phyloP scores from a whole-genome alignment of 2,888 invertebrate genomes.

The Aphelenchoides bicaudatus region DNA sequence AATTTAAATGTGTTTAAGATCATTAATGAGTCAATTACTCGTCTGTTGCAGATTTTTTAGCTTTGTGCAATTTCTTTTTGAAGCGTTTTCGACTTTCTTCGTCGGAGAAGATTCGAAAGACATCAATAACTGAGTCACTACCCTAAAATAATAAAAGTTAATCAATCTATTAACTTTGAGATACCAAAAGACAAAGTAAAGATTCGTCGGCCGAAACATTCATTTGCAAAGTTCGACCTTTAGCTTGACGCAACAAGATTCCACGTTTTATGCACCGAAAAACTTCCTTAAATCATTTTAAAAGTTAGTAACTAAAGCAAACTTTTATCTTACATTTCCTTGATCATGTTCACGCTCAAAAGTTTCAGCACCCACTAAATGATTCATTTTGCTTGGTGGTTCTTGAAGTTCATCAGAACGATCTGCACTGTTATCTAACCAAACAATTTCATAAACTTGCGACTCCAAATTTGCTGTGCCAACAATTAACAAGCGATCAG shows the following conservation, averaged over 20 bases:
- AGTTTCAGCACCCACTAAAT: slow-evolving; percentile 27
- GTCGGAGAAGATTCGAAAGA: slow-evolving; percentile 76
- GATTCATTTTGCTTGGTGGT: slow-evolving; percentile 50
- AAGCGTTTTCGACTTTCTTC: slow-evolving; percentile 76
- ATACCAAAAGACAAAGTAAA: slow-evolving; percentile 73
- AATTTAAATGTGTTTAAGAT: slow-evolving; percentile 9
- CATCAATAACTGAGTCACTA: slow-evolving; percentile 75
- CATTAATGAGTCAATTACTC: not conserved
- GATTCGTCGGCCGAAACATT: slow-evolving; percentile 72
- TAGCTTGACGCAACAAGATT: slow-evolving; percentile 74
- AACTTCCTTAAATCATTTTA: slow-evolving; percentile 65
- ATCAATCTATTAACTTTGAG: slow-evolving; percentile 19
- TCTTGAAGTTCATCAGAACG: slow-evolving; percentile 64
- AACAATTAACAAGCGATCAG: slow-evolving; percentile 79
- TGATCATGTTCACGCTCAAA: slow-evolving; percentile 42
- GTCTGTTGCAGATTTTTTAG: slow-evolving; percentile 15
- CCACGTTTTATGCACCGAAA: slow-evolving; percentile 77
- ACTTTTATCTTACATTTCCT: slow-evolving; percentile 26
- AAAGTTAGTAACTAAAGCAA: not conserved
- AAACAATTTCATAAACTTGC: slow-evolving; percentile 69
- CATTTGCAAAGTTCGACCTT: slow-evolving; percentile 76
- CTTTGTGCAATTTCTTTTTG: slow-evolving; percentile 70
- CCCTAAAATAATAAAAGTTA: slow-evolving; percentile 64
- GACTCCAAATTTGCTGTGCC: slow-evolving; percentile 81
- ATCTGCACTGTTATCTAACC: slow-evolving; percentile 31